These are phyloP conservation scores for Subacronicta megacephala DNA, from an alignment of 2,888 invertebrate species.

Conservation along the genomic window DNA sequence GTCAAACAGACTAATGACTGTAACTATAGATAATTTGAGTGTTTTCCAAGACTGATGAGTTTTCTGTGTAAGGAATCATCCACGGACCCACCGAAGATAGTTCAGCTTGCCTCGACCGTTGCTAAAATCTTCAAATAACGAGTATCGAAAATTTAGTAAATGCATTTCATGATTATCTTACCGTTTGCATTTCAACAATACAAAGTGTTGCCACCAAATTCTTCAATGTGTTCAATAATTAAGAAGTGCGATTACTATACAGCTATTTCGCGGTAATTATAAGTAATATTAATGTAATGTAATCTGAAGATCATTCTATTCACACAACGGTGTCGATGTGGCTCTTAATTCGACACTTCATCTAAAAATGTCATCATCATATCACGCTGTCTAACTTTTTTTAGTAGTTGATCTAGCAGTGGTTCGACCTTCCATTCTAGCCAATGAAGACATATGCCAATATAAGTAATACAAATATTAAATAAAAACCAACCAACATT, in stretches of 20 bases:
- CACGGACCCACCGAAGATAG: background rate
- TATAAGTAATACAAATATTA: too few relatives aligned
- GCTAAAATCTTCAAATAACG: too few relatives aligned
- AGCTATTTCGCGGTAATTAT: conserved; percentile 47
- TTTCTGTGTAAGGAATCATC: background rate
- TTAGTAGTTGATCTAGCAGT: too few relatives aligned
- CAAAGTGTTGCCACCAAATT: conserved; percentile 41
- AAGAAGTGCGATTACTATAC: conserved; percentile 45
- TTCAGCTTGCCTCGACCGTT: background rate
- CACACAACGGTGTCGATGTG: background rate
- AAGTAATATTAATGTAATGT: conserved; percentile 22
- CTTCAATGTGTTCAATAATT: conserved; percentile 41
- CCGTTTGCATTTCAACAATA: conserved; percentile 25
- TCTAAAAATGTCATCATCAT: background rate
- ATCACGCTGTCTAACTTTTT: too few relatives aligned
- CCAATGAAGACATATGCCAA: too few relatives aligned
- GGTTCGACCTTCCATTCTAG: too few relatives aligned
- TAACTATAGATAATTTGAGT: too few relatives aligned
- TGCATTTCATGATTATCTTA: conserved; percentile 26
- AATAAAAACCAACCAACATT: too few relatives aligned
- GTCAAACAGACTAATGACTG: too few relatives aligned
- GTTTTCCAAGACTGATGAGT: too few relatives aligned
- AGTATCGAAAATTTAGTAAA: background rate
- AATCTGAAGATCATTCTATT: background rate
- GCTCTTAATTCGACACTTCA: background rate